Base-by-base conservation (phyloP, 23 tunicate species). In the Corella eumyota region DNA sequence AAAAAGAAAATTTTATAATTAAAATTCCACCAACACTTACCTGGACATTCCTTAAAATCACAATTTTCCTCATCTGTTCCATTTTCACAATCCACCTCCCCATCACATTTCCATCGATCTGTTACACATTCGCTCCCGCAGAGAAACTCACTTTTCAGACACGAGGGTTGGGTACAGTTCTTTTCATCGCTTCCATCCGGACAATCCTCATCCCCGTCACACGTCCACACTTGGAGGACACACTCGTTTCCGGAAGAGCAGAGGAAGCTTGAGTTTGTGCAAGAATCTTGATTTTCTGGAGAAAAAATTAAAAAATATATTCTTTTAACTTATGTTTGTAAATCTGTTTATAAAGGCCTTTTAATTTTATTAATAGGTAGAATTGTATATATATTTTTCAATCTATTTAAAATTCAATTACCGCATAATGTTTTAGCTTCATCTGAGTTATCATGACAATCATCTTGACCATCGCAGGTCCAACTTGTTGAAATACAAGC, bases 391-490 rank as follows among this genome's bases (percentile, higher is more conserved):
- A n/a, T n/a, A n/a, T n/a, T n/a, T n/a, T n/a, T n/a, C n/a, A n/a
- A n/a, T n/a, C n/a, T n/a, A n/a, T n/a, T n/a, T n/a, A n/a, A n/a
- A 4, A 2, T 21, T 2, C 22, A 75, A 65, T 36, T 38, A 75
- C 81, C 30, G 37, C 81, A 75, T 9, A 65, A 6, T 36, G 11
- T 38, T 27, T 52, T 55, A 20, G 44, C 50, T 44, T 75, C 81
- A 55, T 75, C 81, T 28, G 81, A 64, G 25, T 53, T 53, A 54
- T 75, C 81, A 21, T 56, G 30, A 45, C 81, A 75, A 57, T 75
- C 81, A 38, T 75, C 63, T 3, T 37, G 34, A 21, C 62, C 64
- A 58, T 75, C 81, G 30, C 81, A 75, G 17, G 30, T 20, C 71
- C 72, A 65, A 25, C 62, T 35, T 2, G 25, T 54, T n/a, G 56